These are phyloP conservation scores for human DNA, from an alignment of 2,113 vertebrate species.

Conservation along the genomic window DNA sequence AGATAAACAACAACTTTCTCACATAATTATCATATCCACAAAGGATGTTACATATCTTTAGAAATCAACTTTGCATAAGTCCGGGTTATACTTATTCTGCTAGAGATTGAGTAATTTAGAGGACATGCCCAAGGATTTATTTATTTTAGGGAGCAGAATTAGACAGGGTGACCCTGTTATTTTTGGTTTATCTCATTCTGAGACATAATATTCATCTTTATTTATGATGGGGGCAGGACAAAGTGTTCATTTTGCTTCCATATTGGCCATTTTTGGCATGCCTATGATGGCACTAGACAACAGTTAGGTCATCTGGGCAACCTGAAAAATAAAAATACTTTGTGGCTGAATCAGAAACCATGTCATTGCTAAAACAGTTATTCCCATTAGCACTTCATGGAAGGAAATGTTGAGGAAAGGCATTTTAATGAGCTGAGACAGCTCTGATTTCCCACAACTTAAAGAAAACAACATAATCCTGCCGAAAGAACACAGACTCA, in stretches of 20 bases:
- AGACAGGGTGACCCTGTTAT: background rate
- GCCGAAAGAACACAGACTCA: background rate
- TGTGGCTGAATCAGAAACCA: background rate
- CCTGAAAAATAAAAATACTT: background rate
- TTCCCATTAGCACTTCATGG: background rate
- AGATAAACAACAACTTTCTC: background rate
- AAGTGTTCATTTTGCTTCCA: background rate
- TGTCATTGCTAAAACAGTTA: background rate
- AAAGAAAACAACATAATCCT: background rate
- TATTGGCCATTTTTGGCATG: background rate
- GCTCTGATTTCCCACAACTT: background rate
- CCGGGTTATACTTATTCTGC: background rate
- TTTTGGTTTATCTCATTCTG: conserved; percentile 2
- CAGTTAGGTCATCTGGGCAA: background rate
- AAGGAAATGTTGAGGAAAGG: background rate
- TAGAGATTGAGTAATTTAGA: background rate
- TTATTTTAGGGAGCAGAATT: background rate
- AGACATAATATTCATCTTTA: background rate
- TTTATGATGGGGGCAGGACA: background rate
- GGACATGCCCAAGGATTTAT: background rate
- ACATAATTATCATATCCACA: background rate
- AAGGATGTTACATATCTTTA: background rate
- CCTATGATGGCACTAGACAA: background rate
- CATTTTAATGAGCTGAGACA: background rate
- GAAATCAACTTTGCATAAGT: conserved; percentile 16